phyloP scores from a whole-genome alignment of 1,140 invertebrate species.

The Achroia grisella region DNA sequence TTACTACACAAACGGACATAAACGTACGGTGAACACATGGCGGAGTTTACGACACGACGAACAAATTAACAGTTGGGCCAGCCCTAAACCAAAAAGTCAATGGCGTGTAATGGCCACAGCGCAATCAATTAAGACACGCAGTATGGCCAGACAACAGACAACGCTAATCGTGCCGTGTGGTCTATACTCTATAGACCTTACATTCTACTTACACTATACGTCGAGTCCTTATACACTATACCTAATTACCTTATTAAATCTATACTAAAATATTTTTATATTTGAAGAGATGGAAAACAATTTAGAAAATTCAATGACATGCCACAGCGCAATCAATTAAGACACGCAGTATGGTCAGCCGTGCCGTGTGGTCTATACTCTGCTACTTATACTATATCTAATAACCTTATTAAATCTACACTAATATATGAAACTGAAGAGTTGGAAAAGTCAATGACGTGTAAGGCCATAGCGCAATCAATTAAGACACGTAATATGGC shows the following conservation, averaged over 20 bases:
- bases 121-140: slow-evolving; percentile 33
- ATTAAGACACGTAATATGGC: too few species aligned
- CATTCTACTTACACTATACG: too few species aligned
- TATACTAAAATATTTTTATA: too few species aligned
- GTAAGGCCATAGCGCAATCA: too few species aligned
- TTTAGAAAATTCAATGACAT: slow-evolving; percentile 25
- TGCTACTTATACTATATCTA: too few species aligned
- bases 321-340: slow-evolving; percentile 39
- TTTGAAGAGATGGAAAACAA: too few species aligned
- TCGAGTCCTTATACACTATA: too few species aligned
- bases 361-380: not conserved
- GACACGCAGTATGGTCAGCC: slow-evolving; percentile 7
- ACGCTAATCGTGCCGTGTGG: not conserved
- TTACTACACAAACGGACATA: too few species aligned
- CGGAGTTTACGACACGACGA: slow-evolving; percentile 1
- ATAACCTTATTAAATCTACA: too few species aligned
- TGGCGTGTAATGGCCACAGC: slow-evolving; percentile 30
- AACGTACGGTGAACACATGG: not conserved
- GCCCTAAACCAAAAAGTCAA: slow-evolving; percentile 21
- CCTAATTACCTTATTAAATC: too few species aligned
- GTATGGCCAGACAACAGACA: slow-evolving; percentile 5
- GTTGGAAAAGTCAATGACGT: too few species aligned
- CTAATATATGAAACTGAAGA: too few species aligned
- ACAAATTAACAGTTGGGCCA: slow-evolving; percentile 10
- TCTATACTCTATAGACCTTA: not conserved